A percentile compares a stretch with the other conserved stretches of the same genome.
These are phyloP conservation scores for Upupa epops DNA, from an alignment of 2,113 vertebrate genomes.

Conservation along the genomic window DNA sequence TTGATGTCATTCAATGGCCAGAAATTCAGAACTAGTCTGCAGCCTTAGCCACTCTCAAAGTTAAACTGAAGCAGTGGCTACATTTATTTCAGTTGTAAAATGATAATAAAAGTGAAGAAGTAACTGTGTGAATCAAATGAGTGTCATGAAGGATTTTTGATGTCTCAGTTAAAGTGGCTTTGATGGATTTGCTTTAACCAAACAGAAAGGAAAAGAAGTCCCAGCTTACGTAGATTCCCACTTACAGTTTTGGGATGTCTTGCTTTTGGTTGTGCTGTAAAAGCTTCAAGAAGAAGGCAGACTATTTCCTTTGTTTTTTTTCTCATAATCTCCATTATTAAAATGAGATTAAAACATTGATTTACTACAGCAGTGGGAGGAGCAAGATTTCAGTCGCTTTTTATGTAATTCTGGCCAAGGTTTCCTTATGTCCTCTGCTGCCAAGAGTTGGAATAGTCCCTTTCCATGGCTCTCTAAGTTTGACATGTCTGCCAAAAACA, in stretches of 20 bases:
- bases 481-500: not conserved
- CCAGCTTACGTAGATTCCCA: fast-evolving
- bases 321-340: not conserved
- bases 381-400: not conserved
- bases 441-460: not conserved
- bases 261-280: not conserved
- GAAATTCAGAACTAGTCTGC: not conserved
- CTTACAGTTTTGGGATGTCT: not conserved
- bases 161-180: not conserved
- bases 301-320: not conserved
- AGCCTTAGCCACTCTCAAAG: not conserved
- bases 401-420: not conserved
- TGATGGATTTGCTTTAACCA: not conserved
- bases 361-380: not conserved
- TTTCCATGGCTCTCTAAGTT: not conserved
- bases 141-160: not conserved
- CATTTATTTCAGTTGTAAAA: not conserved
- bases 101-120: not conserved
- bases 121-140: not conserved
- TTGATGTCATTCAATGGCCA: fast-evolving
- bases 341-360: not conserved
- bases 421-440: not conserved
- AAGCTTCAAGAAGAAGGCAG: not conserved
- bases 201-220: not conserved
- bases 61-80: not conserved